These are phyloP conservation scores for Anthrax anthrax DNA, from an alignment of 2,888 invertebrate species.

Conservation along the genomic window DNA sequence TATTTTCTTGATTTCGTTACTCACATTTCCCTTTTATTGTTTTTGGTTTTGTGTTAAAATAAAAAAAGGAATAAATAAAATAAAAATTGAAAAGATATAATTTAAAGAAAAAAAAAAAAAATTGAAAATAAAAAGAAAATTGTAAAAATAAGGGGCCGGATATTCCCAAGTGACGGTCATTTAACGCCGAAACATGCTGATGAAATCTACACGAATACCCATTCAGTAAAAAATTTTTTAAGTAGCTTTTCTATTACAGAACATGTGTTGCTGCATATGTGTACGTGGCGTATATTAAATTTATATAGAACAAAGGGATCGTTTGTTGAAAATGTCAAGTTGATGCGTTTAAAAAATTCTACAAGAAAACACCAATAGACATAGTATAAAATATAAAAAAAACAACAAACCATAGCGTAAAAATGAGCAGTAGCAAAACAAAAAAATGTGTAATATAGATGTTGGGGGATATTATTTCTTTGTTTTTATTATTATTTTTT, in stretches of 20 bases:
- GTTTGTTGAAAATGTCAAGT: conserved; percentile 2
- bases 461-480: too few species aligned
- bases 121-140: background rate
- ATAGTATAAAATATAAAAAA: background rate
- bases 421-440: too few species aligned
- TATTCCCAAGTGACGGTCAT: background rate
- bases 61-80: background rate
- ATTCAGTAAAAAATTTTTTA: too few species aligned
- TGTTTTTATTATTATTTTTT: too few species aligned
- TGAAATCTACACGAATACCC: background rate
- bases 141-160: background rate
- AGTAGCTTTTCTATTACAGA: too few species aligned
- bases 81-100: too few species aligned
- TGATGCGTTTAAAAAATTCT: background rate
- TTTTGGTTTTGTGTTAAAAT: background rate
- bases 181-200: background rate
- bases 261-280: too few species aligned
- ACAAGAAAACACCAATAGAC: background rate
- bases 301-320: conserved; percentile 5
- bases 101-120: background rate
- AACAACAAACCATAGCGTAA: too few species aligned
- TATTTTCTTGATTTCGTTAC: too few species aligned
- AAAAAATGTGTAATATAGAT: too few species aligned
- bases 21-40: too few species aligned
- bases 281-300: too few species aligned